Evolutionary conservation across 2,797 vertebrate species (phyloP), one percentile per base, ranked within the genome.

Genomic region (Apodemus agrarius): DNA sequence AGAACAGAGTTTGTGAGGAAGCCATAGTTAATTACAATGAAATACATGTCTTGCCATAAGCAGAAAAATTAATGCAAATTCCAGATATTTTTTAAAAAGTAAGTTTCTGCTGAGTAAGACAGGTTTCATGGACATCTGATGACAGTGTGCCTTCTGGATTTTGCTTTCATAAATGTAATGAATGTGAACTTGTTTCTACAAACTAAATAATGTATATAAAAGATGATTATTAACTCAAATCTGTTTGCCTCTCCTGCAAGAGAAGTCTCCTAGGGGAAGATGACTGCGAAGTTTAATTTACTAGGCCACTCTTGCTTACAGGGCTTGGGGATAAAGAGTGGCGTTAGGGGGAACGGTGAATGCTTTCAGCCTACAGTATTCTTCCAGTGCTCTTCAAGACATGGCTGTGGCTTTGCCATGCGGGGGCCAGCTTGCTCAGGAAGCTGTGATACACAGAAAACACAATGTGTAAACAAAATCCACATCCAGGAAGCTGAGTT

Each of bases 391-490:
- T 96, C 80, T 86, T 59, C 75, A 95, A 97, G 83, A 75, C 19
- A 72, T 86, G 76, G 90, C 95, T 94, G 75, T 72, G 37, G 81
- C 92, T 96, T 97, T 96, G 74, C 96, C 95, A 93, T 93, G 97
- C 97, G 98, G 87, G 52, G 75, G 87, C 96, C 96, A 96, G 95
- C 97, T 97, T 96, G 93, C 88, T 95, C 97, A 98, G 97, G 97
- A 98, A 98, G 97, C 69, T 85, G 93, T 97, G 96, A 91, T 63
- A n/a, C 89, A 67, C 43, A 92, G 74, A 95, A 96, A 97, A 95
- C 95, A 96, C 97, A 97, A 93, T 78, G 29, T 79, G 81, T 96
- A 97, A 97, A 97, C 97, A 97, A 96, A 97, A 69, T 96, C 95
- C 95, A 94, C 59, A 76, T 89, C 97, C 96, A 95, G 96, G 97